Evolutionary conservation across 2,888 invertebrate species (phyloP), one percentile per base, ranked within the genome.

Genomic region (Petrophora chlorosata): DNA sequence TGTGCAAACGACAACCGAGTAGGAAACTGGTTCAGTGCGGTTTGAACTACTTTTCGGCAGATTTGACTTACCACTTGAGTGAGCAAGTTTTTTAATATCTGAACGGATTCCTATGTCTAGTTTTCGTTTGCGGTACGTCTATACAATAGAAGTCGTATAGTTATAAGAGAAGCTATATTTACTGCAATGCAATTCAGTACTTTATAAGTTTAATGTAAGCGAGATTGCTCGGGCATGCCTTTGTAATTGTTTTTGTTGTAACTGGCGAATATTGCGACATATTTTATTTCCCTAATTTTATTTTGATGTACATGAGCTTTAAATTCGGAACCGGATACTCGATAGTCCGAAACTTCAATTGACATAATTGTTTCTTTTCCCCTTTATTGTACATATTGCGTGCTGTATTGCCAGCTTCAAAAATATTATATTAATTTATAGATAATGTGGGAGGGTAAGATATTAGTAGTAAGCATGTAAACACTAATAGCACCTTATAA

Each of bases 331-430:
- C 33, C 25, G 47, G 48, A 39, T 29, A 40, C 41, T 26, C 48
- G 39, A 40, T 42, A 9, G 36, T 52, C 54, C 54, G 56, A 45
- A 50, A 57, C 48, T 52, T 52, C 44, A 45, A 43, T 53, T 55
- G 59, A 61, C 54, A 59, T 58, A 13, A 49, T 54, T 55, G 46
- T 48, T 60, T 53, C 60, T 29, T 34, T 28, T 38, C 30, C 22
- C 29, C 16, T 53, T 54, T 55, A 42, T 43, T 62, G 53, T 59
- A 64, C 60, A 65, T 66, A 66, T 59, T 62, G 59, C 61, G 58
- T 59, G 62, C 61, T 65, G 53, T 62, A 56, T 58, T 56, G 73
- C 61, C 75, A 70, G 73, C 70, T 73, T 74, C 70, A 68, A 67
- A 68, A 73, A 70, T 73, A 74, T 61, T 52, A 30, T 58, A 52